These are phyloP conservation scores for Ochotona curzoniae DNA, from an alignment of 2,113 vertebrate genomes.

Conservation along the genomic window DNA sequence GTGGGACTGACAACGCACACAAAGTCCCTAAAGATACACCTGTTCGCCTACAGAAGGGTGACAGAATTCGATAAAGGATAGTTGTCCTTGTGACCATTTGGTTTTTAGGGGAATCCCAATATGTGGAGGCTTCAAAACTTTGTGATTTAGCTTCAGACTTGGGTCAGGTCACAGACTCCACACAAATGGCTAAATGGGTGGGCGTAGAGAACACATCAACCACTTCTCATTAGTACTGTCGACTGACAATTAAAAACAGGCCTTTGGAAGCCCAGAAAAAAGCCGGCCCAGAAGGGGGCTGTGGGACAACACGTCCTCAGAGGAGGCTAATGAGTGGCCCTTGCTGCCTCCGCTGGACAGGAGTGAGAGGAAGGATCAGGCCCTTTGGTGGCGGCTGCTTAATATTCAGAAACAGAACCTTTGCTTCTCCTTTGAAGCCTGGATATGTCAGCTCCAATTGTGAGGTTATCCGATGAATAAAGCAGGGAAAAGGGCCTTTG, in stretches of 20 bases:
- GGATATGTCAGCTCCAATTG: not conserved
- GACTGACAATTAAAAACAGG: not conserved
- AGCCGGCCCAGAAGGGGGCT: not conserved
- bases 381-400: not conserved
- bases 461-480: constrained; percentile 17
- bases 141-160: not conserved
- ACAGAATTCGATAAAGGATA: not conserved
- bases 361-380: not conserved
- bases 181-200: not conserved
- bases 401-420: constrained; percentile 3
- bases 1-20: no score
- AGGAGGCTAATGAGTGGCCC: not conserved
- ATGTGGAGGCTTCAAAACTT: not conserved
- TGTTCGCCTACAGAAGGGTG: not conserved
- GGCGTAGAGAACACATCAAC: not conserved
- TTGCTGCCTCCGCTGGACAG: not conserved
- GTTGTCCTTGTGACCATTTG: not conserved
- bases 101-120: not conserved
- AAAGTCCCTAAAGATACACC: not conserved
- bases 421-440: constrained; percentile 37
- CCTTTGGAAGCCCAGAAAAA: not conserved
- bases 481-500: not conserved
- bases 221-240: not conserved
- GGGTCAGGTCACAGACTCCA: not conserved
- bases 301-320: not conserved